These are phyloP conservation scores for Heliconius congener DNA, from an alignment of 1,140 invertebrate species.

Conservation along the genomic window DNA sequence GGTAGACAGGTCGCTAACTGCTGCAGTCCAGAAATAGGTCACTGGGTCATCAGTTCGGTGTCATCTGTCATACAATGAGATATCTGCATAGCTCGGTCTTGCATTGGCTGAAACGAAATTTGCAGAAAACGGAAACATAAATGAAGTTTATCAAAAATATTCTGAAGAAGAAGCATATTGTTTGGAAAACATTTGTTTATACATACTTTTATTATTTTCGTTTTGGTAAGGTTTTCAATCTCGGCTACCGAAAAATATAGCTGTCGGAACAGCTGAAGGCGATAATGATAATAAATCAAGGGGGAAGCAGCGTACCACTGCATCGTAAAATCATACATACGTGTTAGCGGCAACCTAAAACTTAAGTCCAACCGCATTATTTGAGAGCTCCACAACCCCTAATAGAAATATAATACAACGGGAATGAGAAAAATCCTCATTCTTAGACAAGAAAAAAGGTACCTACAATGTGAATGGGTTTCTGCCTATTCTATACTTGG, in stretches of 20 bases:
- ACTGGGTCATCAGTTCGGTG: constrained; percentile 71
- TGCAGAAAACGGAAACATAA: constrained; percentile 26
- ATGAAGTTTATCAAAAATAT: not conserved
- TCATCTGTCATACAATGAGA: constrained; percentile 74
- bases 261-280: constrained; percentile 20
- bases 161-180: not conserved
- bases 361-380: constrained; percentile 44
- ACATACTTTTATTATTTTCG: constrained; percentile 19
- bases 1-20: constrained; percentile 65
- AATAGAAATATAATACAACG: constrained; percentile 72
- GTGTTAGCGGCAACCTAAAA: constrained; percentile 42
- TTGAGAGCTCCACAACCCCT: constrained; percentile 64
- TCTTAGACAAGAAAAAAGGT: constrained; percentile 57
- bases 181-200: constrained; percentile 20
- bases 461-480: constrained; percentile 55
- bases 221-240: constrained; percentile 15
- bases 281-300: constrained; percentile 68
- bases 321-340: constrained; percentile 65
- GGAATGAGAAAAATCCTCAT: constrained; percentile 57
- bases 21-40: constrained; percentile 73
- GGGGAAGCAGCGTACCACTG: constrained; percentile 44
- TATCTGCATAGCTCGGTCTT: constrained; percentile 68
- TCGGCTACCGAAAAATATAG: constrained; percentile 17
- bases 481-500: constrained; percentile 60
- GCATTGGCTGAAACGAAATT: constrained; percentile 57